Percentiles rank a stretch among this genome's conserved stretches.
Conservation (phyloP, 2,113 vertebrate species). For the Cyphomyrus discorhynchus region DNA sequence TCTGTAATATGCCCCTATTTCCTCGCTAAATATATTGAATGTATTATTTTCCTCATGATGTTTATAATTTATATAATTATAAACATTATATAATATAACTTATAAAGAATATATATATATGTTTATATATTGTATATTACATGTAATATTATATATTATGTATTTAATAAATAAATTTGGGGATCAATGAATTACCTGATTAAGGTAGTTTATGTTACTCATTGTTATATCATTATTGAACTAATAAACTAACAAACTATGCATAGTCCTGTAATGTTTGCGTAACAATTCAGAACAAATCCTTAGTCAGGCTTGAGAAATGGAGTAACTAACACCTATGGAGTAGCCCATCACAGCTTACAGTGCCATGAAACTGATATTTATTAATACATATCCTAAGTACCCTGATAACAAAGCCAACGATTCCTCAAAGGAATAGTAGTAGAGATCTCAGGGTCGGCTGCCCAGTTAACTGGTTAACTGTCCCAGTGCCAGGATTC, state of each 20-base stretch:
- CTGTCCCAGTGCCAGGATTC: constrained; percentile 16
- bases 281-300: background rate
- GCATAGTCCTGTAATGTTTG: background rate
- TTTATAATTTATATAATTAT: background rate
- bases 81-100: background rate
- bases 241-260: background rate
- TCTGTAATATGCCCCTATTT: background rate
- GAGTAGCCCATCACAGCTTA: background rate
- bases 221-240: background rate
- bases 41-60: background rate
- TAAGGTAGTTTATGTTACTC: background rate
- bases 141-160: background rate
- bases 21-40: background rate
- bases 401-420: background rate
- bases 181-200: background rate
- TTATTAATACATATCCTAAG: background rate
- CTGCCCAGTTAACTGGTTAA: constrained; percentile 20
- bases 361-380: background rate
- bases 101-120: background rate
- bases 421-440: background rate
- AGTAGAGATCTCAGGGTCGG: background rate
- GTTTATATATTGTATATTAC: background rate
- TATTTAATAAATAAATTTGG: background rate
- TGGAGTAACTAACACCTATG: background rate
- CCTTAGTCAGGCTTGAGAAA: background rate